These are phyloP conservation scores for Rhysida immarginata DNA, from an alignment of 1,140 invertebrate genomes.

Conservation along the genomic window DNA sequence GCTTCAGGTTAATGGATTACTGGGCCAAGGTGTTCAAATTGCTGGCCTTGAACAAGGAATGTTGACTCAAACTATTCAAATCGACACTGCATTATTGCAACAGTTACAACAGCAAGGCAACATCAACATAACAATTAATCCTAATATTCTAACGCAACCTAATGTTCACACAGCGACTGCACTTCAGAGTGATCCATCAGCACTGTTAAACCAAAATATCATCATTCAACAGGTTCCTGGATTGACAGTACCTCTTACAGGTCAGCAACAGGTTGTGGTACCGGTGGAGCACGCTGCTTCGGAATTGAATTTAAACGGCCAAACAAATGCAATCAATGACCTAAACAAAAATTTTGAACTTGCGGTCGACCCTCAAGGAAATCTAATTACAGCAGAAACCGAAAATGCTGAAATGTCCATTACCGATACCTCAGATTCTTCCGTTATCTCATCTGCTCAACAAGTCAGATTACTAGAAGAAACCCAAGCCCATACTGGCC, in stretches of 20 bases:
- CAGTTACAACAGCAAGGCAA: conserved; percentile 32
- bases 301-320: background rate
- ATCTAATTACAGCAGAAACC: background rate
- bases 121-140: conserved; percentile 30
- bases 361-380: background rate
- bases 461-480: background rate
- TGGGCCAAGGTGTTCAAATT: conserved; percentile 29
- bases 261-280: background rate
- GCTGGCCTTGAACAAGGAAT: conserved; percentile 28
- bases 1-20: conserved; percentile 26
- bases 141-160: conserved; percentile 1
- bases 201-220: conserved; percentile 20
- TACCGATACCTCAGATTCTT: background rate
- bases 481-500: background rate
- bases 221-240: conserved; percentile 23
- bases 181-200: conserved; percentile 14
- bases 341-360: background rate
- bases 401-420: background rate
- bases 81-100: conserved; percentile 33
- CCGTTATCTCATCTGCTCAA: background rate
- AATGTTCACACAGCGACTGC: background rate
- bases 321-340: too few relatives aligned
- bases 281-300: background rate
- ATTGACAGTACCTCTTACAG: conserved; percentile 6
- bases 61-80: conserved; percentile 30